Evolutionary conservation across 2,113 vertebrate genomes (phyloP), one percentile per base, ranked within the genome.

Genomic region (Alethe castanea): DNA sequence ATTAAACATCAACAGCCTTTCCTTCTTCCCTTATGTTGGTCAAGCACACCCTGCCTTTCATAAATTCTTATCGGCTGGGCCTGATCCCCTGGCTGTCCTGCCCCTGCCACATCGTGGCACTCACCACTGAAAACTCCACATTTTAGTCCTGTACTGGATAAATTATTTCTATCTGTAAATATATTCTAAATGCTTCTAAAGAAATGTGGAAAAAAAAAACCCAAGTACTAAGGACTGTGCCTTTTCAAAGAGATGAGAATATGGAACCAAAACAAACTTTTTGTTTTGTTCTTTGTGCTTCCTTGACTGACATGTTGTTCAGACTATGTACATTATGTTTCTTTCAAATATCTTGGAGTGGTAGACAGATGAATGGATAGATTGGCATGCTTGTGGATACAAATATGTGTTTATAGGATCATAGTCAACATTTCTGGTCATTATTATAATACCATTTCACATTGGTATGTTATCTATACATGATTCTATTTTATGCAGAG

Each of bases 51-150:
- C 31, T 56, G 14, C 24, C 56, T 35, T 86, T 76, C 42, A 40
- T 62, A 62, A 57, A 35, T 33, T 11, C 7, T 6, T 36, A 4
- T 5, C 42, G 23, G 7, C 42, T 72, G 53, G 5, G 3, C 17
- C 53, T 72, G 48, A 57, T 62, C 6, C 5, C 31, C 45, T 40
- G 33, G 4, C 33, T 60, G 29, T 50, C 40, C 33, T n/a, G 16
- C 16, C 12, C 2, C 7, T 54, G 61, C 7, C 8, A 2, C 2
- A 2, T 40, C 5, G 5, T 44, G 35, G 20, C 7, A 6, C 14
- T 60, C 13, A 13, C 33, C 69, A 59, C n/a, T 56, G 36, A 40
- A 72, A 88, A 47, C 22, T 7, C 86, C 36, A 14, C 24, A 18
- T 60, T 94, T 74, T 70, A 38, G 25, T 62, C 18, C 18, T 66